Conservation (phyloP, 2,888 invertebrate species). For the Malacosoma neustria region DNA sequence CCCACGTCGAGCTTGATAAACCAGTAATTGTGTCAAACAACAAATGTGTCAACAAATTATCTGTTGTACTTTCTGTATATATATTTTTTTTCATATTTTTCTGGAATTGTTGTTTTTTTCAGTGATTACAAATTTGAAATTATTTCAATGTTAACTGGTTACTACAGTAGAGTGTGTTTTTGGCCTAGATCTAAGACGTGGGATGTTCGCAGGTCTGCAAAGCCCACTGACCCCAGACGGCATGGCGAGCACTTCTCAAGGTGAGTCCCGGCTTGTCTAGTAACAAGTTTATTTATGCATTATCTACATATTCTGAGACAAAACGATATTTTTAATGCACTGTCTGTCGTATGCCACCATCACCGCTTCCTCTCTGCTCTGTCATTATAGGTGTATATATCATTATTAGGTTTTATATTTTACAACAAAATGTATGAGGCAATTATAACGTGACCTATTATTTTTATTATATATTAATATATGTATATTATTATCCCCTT, state of each 20-base stretch:
- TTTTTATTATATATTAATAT: conserved; percentile 43
- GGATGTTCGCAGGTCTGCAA: conserved; percentile 72
- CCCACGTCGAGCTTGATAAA: no score
- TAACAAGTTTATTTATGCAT: conserved; percentile 72
- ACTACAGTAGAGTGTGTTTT: conserved; percentile 3
- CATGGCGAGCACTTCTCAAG: conserved; percentile 90
- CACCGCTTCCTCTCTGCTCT: conserved; percentile 77
- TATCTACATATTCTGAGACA: conserved; percentile 72
- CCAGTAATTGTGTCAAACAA: no score
- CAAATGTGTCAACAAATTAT: no score
- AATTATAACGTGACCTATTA: conserved; percentile 66
- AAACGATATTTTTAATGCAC: conserved; percentile 75
- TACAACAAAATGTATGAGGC: conserved; percentile 68
- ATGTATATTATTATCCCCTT: conserved; percentile 55
- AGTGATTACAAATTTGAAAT: no score
- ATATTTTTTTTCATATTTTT: no score
- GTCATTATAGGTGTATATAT: conserved; percentile 75
- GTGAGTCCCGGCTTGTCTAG: conserved; percentile 78
- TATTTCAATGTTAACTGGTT: no score
- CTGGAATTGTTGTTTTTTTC: no score
- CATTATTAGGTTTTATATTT: conserved; percentile 63
- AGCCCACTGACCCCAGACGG: conserved; percentile 80
- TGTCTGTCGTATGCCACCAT: conserved; percentile 76
- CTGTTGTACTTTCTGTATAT: no score
- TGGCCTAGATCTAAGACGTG: conserved; percentile 23